A percentile compares a stretch with the other conserved stretches of the same genome.
These are phyloP conservation scores for Blastomussa wellsi DNA, from an alignment of 92 coral and sea anemone genomes.

Conservation along the genomic window DNA sequence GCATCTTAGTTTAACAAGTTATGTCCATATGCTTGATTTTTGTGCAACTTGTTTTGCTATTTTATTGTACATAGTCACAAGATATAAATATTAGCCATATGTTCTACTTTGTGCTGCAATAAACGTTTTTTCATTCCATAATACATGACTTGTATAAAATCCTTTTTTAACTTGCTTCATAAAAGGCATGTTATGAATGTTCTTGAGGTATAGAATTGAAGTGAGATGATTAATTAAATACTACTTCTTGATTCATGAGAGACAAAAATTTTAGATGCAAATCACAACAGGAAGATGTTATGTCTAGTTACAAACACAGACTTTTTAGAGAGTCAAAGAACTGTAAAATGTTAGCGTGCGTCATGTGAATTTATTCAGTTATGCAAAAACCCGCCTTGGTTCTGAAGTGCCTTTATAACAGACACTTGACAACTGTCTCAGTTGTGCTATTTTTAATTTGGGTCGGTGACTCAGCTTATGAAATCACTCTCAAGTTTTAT, in stretches of 20 bases:
- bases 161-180: too few species aligned
- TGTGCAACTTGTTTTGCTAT: not conserved
- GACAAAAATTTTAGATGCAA: not conserved
- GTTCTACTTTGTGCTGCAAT: too few species aligned
- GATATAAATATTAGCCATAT: too few species aligned
- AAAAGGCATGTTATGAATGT: not conserved
- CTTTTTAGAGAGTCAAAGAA: not conserved
- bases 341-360: not conserved
- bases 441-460: not conserved
- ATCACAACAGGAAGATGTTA: not conserved
- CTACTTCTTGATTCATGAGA: not conserved
- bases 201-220: not conserved
- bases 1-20: not conserved
- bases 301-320: not conserved
- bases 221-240: not conserved
- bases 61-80: not conserved
- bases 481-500: not conserved
- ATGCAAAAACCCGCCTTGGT: not conserved
- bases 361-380: too few species aligned
- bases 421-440: constrained; percentile 1
- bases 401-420: not conserved
- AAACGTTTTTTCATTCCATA: too few species aligned
- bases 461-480: not conserved
- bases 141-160: too few species aligned
- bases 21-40: not conserved